Conservation (phyloP, 2,797 vertebrate species). For the Falco biarmicus region DNA sequence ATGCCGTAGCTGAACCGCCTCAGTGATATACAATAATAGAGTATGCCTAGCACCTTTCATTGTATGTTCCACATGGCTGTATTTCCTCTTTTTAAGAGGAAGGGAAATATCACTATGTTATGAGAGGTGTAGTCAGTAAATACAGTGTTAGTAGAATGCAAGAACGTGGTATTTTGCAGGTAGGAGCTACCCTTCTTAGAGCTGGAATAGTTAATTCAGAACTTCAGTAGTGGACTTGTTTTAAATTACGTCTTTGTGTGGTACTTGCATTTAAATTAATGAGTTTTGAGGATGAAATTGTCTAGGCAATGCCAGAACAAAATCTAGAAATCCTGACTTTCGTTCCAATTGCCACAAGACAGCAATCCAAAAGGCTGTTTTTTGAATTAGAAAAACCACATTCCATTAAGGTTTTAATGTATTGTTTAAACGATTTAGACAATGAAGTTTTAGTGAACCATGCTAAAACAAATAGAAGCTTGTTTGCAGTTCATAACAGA, state of each 20-base stretch:
- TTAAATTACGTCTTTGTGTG: not conserved
- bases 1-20: not conserved
- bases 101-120: not conserved
- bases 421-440: constrained; percentile 32
- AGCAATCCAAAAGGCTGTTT: not conserved
- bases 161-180: not conserved
- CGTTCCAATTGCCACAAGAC: not conserved
- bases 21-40: not conserved
- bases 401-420: not conserved
- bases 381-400: not conserved
- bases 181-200: not conserved
- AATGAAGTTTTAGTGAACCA: not conserved
- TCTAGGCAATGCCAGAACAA: not conserved
- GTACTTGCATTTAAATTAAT: not conserved
- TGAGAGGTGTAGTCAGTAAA: not conserved
- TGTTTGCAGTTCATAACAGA: constrained; percentile 14
- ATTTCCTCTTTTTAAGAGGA: not conserved
- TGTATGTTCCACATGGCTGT: not conserved
- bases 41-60: not conserved
- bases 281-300: not conserved
- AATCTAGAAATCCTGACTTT: constrained; percentile 2
- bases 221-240: not conserved
- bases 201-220: not conserved
- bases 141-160: not conserved
- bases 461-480: constrained; percentile 15